phyloP scores from a whole-genome alignment of 2,113 vertebrate species.

The Chaetorhynchus papuensis region DNA sequence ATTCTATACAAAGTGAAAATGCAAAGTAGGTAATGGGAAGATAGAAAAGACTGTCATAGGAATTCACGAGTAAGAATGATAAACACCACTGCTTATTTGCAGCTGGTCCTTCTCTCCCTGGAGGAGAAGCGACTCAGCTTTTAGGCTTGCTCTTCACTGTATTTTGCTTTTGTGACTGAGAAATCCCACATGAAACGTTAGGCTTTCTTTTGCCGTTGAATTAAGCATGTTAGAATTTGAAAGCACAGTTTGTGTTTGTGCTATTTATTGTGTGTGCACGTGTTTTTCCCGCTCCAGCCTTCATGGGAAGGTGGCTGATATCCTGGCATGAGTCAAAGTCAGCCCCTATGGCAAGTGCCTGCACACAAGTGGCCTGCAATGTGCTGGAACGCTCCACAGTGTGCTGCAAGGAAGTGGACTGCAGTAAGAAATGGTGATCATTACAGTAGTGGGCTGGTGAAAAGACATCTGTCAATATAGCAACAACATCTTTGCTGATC shows the following conservation, averaged over 20 bases:
- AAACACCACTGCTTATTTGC: neutral
- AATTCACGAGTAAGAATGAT: neutral
- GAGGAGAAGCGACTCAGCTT: neutral
- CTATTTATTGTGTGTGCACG: neutral
- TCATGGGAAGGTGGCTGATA: neutral
- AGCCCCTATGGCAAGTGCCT: neutral
- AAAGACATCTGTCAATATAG: neutral
- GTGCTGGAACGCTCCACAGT: neutral
- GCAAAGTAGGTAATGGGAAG: neutral
- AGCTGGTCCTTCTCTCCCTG: neutral
- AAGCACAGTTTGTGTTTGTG: neutral
- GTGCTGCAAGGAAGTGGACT: neutral
- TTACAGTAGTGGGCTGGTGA: neutral
- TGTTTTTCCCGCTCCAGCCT: neutral
- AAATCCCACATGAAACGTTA: neutral
- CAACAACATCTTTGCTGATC: neutral
- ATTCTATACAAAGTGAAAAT: neutral
- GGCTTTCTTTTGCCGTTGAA: neutral
- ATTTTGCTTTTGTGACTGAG: neutral
- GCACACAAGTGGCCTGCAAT: neutral
- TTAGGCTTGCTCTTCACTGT: neutral
- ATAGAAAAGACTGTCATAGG: neutral
- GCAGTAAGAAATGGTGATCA: neutral
- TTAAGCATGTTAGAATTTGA: neutral
- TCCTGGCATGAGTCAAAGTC: neutral